Evolutionary conservation across 2,888 invertebrate species (phyloP), one percentile per base, ranked within the genome.

Genomic region (Exocentrus adspersus): DNA sequence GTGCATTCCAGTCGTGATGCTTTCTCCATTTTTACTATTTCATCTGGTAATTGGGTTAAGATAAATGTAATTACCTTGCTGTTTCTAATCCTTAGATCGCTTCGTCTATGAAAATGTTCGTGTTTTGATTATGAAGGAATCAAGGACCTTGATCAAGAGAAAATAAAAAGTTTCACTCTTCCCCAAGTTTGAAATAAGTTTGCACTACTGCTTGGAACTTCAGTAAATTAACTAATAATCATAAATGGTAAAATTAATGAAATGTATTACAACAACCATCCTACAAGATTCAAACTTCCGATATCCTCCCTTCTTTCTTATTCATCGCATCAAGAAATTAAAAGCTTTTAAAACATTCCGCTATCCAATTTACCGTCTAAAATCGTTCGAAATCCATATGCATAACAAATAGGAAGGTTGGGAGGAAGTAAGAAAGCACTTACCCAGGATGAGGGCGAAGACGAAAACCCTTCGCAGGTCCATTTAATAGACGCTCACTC

Each of bases 391-490:
- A 17, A 48, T 48, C 46, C 46, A 48, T 48, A 48, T 48, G 24
- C 46, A 48, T 48, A 48, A 24, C 46, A 48, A 48, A 48, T 24
- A 48, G 46, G 46, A 24, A 48, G 46, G 14, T 7, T 48, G 21
- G 24, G 24, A 48, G 12, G 21, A 48, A 48, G n/a, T n/a, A n/a
- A n/a, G 46, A 48, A 21, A 48, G 46, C 46, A 48, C 46, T 48
- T 48, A 48, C 46, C 46, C 46, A 48, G 46, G 46, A 48, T 24
- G 24, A 48, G 46, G 46, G 46, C 46, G 24, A 48, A 48, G 46
- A 48, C 12, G 46, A 48, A 48, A 48, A 20, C 46, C 46, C 46
- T 48, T 24, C 24, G 46, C 46, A 48, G 46, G 46, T 48, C 46
- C 46, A 48, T 48, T 48, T 48, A 48, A 48, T 16, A 48, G 46